Conservation (phyloP, 2,113 vertebrate genomes). For the Ammospiza nelsoni region DNA sequence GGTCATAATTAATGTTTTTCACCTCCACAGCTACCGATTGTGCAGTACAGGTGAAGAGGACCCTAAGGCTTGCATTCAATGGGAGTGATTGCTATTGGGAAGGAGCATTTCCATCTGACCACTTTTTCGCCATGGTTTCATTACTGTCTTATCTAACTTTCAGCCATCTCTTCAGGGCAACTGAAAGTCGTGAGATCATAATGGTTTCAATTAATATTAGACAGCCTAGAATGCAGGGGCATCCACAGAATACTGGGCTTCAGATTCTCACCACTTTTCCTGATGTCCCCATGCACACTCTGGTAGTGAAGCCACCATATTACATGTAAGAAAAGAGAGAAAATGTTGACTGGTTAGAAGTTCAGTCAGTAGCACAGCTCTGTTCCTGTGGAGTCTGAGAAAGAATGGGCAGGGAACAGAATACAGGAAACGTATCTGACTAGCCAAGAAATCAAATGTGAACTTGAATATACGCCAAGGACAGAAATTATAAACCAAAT, state of each 20-base stretch:
- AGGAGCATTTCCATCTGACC: background rate
- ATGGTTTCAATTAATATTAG: background rate
- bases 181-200: background rate
- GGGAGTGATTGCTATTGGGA: background rate
- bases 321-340: background rate
- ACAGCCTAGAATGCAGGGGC: background rate
- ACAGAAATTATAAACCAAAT: background rate
- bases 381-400: background rate
- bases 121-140: background rate
- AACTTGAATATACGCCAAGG: accelerated
- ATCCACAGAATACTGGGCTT: background rate
- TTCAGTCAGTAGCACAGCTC: background rate
- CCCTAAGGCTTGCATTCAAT: background rate
- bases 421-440: background rate
- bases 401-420: background rate
- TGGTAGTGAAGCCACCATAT: background rate
- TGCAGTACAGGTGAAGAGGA: background rate
- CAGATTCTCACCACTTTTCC: background rate
- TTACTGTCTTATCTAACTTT: background rate
- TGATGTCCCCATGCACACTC: background rate
- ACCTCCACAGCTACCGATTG: background rate
- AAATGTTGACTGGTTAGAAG: background rate
- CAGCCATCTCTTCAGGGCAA: background rate
- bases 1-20: background rate
- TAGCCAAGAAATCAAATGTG: background rate